phyloP scores from a whole-genome alignment of 2,888 invertebrate genomes.

The Synergus gifuensis region DNA sequence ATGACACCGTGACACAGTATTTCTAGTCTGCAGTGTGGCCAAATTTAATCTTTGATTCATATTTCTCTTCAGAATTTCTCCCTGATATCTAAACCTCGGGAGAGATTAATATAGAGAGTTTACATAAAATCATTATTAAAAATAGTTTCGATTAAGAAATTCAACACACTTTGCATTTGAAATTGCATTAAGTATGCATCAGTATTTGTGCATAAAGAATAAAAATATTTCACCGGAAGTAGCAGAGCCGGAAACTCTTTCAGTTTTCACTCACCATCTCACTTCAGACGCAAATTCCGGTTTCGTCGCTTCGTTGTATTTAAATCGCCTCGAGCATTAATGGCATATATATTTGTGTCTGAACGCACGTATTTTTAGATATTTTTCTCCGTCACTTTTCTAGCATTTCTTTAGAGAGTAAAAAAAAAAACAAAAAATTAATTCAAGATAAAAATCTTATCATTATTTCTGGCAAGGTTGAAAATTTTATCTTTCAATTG shows the following conservation, averaged over 20 bases:
- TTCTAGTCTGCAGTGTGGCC: conserved; percentile 22
- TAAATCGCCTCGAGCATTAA: background rate
- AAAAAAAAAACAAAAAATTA: background rate
- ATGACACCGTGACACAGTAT: conserved; percentile 36
- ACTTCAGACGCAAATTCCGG: background rate
- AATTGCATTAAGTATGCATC: background rate
- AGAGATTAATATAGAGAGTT: background rate
- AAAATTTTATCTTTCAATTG: no score
- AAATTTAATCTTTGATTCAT: conserved; percentile 36
- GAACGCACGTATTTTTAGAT: background rate
- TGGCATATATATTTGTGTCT: background rate
- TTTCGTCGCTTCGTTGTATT: conserved; percentile 9
- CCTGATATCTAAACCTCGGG: background rate
- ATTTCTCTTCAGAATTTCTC: conserved; percentile 6
- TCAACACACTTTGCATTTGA: background rate
- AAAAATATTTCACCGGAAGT: background rate
- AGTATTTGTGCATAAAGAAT: background rate
- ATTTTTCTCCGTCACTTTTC: background rate
- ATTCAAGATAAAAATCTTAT: no score
- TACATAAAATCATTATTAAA: background rate
- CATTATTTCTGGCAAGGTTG: no score
- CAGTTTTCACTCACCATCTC: background rate
- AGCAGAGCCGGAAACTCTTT: conserved; percentile 14
- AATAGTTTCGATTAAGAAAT: background rate
- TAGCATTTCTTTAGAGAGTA: background rate